Evolutionary conservation across 2,113 vertebrate species (phyloP).

Genomic region (Scolopax mira): DNA sequence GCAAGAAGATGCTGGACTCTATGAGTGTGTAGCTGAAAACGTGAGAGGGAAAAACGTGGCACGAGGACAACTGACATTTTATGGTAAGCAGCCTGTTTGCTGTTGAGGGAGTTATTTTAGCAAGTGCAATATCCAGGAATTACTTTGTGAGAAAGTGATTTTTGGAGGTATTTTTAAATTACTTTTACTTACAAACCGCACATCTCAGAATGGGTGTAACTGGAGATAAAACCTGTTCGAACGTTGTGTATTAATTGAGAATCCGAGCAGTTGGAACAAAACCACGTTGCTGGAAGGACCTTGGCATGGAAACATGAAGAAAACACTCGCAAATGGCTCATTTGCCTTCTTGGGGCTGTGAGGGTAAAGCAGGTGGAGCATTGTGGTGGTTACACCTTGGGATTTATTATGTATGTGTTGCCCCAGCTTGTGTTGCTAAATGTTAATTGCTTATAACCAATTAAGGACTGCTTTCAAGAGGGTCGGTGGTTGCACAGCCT

Average conservation of each 20-base stretch:
- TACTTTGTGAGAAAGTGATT: background rate
- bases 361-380: background rate
- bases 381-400: background rate
- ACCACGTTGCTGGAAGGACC: background rate
- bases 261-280: slow-evolving; percentile 9
- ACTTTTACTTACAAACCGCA: background rate
- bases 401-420: background rate
- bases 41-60: slow-evolving; percentile 90
- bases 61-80: slow-evolving; percentile 92
- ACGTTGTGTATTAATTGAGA: background rate
- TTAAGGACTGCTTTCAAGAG: background rate
- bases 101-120: background rate
- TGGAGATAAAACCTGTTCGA: background rate
- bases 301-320: background rate
- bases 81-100: slow-evolving; percentile 78
- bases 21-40: slow-evolving; percentile 94
- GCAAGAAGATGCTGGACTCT: slow-evolving; percentile 89
- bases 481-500: background rate
- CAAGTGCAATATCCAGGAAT: background rate
- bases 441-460: background rate
- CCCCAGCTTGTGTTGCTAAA: background rate
- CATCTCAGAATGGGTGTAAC: background rate
- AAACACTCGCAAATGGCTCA: background rate
- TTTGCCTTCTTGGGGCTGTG: background rate
- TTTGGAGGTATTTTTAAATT: background rate